Evolutionary conservation across 2,113 vertebrate species (phyloP).

Genomic region (Melanotaenia duboulayi): DNA sequence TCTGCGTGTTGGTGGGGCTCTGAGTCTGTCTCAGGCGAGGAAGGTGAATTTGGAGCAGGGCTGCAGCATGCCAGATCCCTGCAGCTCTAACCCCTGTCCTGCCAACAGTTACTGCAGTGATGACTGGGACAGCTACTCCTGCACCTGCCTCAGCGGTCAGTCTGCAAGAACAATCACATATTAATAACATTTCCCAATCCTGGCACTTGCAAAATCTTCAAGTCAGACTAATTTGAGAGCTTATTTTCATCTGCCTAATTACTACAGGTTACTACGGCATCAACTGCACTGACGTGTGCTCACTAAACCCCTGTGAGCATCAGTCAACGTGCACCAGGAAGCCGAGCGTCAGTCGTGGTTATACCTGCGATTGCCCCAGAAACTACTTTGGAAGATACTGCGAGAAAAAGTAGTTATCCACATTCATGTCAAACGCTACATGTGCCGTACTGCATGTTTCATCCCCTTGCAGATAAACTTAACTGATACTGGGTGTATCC

Average conservation of each 20-base stretch:
- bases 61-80: constrained; percentile 89
- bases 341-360: constrained; percentile 83
- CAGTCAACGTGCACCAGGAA: constrained; percentile 86
- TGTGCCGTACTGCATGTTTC: neutral
- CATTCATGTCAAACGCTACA: neutral
- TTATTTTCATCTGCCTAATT: neutral
- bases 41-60: constrained; percentile 88
- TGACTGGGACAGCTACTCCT: constrained; percentile 91
- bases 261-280: constrained; percentile 90
- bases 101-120: constrained; percentile 90
- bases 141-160: constrained; percentile 90
- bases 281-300: constrained; percentile 89
- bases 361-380: constrained; percentile 88
- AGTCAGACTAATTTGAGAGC: too few species aligned
- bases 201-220: neutral
- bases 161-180: neutral
- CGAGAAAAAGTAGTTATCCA: constrained; percentile 87
- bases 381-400: constrained; percentile 93
- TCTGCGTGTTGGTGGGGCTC: constrained; percentile 83
- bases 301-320: constrained; percentile 92
- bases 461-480: neutral
- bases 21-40: constrained; percentile 83
- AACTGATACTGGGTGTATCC: constrained; percentile 10
- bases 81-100: constrained; percentile 90
- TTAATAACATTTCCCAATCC: neutral